Conservation (phyloP, 2,113 vertebrate species). For the Ovis canadensis region DNA sequence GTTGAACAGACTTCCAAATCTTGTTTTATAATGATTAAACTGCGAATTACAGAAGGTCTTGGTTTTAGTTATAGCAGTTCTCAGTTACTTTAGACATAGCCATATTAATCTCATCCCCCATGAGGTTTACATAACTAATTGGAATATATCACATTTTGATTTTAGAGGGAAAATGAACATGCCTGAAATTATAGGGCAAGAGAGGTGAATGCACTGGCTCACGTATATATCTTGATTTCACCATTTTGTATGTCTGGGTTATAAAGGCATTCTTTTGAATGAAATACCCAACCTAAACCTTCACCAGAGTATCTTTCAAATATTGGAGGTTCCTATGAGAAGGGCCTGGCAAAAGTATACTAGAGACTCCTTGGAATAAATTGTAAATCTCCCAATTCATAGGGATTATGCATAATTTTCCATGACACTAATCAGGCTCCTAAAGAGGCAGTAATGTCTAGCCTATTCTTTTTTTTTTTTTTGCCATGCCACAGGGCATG, state of each 20-base stretch:
- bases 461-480: not conserved
- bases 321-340: not conserved
- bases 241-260: not conserved
- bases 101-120: not conserved
- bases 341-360: not conserved
- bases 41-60: not conserved
- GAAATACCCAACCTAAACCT: not conserved
- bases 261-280: not conserved
- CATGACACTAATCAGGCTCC: not conserved
- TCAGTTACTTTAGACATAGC: not conserved
- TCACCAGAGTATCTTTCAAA: conserved; percentile 2
- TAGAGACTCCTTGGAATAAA: not conserved
- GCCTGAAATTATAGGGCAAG: not conserved
- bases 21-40: not conserved
- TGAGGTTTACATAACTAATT: not conserved
- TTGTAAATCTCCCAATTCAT: not conserved
- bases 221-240: not conserved
- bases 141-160: not conserved
- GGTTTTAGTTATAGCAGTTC: not conserved
- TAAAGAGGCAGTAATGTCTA: not conserved
- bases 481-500: not conserved
- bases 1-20: not conserved
- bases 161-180: not conserved
- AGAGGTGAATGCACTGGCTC: not conserved
- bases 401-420: not conserved